phyloP scores from a whole-genome alignment of 2,888 invertebrate genomes.

The Automeris io region DNA sequence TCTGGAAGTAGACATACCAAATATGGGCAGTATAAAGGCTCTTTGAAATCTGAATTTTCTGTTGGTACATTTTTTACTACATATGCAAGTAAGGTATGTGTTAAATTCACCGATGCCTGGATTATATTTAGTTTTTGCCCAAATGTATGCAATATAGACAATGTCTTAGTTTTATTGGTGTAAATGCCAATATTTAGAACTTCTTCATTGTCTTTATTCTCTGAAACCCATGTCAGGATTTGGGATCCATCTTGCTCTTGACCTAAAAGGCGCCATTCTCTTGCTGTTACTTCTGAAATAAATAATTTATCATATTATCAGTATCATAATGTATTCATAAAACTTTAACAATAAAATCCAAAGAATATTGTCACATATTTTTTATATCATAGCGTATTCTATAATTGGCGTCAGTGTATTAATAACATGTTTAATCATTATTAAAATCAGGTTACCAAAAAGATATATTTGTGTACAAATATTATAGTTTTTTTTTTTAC shows the following conservation, averaged over 20 bases:
- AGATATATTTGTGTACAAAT: too few species aligned
- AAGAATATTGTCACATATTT: too few species aligned
- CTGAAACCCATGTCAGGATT: conserved; percentile 81
- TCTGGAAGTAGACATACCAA: conserved; percentile 76
- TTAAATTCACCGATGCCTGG: conserved; percentile 87
- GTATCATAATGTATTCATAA: too few species aligned
- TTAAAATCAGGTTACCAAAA: too few species aligned
- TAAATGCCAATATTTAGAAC: conserved; percentile 78
- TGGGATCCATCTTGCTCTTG: conserved; percentile 88
- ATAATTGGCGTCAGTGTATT: too few species aligned
- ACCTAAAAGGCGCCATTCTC: conserved; percentile 88
- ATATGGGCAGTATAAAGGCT: conserved; percentile 79
- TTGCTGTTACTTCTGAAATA: conserved; percentile 77
- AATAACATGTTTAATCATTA: too few species aligned
- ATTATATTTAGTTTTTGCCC: conserved; percentile 80
- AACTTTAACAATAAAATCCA: too few species aligned
- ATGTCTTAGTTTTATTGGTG: conserved; percentile 75
- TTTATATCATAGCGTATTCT: too few species aligned
- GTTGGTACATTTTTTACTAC: conserved; percentile 76
- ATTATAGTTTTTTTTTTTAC: too few species aligned
- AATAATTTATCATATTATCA: conserved; percentile 1
- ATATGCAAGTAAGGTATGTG: conserved; percentile 81
- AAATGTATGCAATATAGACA: conserved; percentile 80
- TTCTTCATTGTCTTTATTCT: conserved; percentile 33
- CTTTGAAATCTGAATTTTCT: conserved; percentile 39